A percentile compares a stretch with the other conserved stretches of the same genome.
These are phyloP conservation scores for Eupeodes corollae DNA, from an alignment of 1,140 invertebrate species.

Conservation along the genomic window DNA sequence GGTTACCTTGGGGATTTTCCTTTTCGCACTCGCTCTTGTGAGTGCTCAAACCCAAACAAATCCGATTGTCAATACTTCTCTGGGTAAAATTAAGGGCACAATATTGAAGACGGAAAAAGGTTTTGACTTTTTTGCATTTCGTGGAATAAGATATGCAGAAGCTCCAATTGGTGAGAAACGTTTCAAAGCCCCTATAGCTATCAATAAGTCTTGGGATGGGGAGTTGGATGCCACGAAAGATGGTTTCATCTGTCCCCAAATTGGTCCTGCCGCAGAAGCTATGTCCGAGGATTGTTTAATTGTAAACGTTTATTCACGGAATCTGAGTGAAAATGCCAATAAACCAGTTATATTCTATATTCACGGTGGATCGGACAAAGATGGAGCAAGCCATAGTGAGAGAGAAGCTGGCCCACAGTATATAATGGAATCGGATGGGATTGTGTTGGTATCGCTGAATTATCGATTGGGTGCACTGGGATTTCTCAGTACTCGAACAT, in stretches of 20 bases:
- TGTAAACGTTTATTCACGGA: constrained; percentile 57
- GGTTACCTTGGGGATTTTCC: too few relatives aligned
- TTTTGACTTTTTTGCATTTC: background rate
- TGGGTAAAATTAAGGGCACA: background rate
- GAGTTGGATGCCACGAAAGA: background rate
- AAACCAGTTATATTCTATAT: constrained; percentile 52
- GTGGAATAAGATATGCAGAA: background rate
- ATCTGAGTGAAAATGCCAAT: constrained; percentile 15
- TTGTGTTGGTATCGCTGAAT: constrained; percentile 52
- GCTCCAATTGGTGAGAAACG: background rate
- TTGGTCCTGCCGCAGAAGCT: background rate
- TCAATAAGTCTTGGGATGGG: background rate
- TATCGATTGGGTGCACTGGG: constrained; percentile 49
- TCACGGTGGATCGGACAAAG: constrained; percentile 49
- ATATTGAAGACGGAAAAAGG: background rate
- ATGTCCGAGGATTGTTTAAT: constrained; percentile 62
- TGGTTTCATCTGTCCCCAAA: background rate
- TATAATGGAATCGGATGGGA: constrained; percentile 49
- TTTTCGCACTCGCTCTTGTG: too few relatives aligned
- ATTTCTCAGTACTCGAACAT: constrained; percentile 40
- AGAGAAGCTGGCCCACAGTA: constrained; percentile 45
- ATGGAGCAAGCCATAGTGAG: constrained; percentile 39
- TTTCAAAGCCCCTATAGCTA: background rate
- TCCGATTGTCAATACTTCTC: too few relatives aligned
- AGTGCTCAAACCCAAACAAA: too few relatives aligned